Conservation (phyloP, 2,888 invertebrate genomes). For the Thysanoteuthis rhombus region DNA sequence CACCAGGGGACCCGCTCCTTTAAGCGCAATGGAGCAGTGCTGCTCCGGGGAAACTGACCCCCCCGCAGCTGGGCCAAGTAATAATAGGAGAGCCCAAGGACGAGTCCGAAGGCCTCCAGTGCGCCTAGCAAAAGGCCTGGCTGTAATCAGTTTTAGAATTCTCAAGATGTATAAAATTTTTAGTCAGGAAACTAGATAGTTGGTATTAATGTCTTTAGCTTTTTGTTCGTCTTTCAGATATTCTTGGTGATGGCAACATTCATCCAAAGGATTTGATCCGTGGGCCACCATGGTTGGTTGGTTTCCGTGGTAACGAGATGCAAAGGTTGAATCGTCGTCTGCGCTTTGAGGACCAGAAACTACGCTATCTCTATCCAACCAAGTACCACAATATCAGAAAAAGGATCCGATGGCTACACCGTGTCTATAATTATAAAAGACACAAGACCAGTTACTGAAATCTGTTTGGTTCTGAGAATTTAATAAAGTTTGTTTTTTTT, state of each 20-base stretch:
- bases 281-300: constrained; percentile 89
- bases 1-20: no score
- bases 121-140: no score
- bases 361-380: constrained; percentile 54
- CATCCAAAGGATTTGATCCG: constrained; percentile 86
- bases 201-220: not conserved
- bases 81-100: no score
- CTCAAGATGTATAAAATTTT: no score
- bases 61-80: no score
- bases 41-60: no score
- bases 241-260: constrained; percentile 83
- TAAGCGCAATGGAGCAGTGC: no score
- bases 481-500: not conserved
- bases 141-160: no score
- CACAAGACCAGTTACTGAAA: constrained; percentile 24
- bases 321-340: constrained; percentile 57
- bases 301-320: constrained; percentile 85
- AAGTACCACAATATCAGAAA: constrained; percentile 56
- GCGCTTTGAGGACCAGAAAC: constrained; percentile 50
- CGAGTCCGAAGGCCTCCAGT: no score
- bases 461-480: no score
- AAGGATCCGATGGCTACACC: constrained; percentile 57
- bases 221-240: constrained; percentile 71
- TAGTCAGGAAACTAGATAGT: no score
- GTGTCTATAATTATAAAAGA: constrained; percentile 55